These are phyloP conservation scores for Saiga tatarica DNA, from an alignment of 2,113 vertebrate genomes.

Conservation along the genomic window DNA sequence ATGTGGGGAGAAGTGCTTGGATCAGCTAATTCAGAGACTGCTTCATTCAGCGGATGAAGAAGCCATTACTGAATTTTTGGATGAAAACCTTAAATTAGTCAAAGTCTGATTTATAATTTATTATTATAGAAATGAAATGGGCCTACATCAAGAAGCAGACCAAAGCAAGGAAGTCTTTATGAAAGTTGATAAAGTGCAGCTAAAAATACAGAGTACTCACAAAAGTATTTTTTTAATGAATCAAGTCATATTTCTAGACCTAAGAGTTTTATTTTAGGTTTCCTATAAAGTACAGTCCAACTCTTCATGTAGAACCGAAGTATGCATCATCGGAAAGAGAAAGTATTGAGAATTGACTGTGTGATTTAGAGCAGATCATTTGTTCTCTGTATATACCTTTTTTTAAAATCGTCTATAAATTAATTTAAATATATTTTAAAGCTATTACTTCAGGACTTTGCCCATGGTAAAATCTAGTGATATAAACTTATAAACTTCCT, in stretches of 20 bases:
- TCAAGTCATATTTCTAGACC: neutral
- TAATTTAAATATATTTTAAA: neutral
- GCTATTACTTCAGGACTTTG: neutral
- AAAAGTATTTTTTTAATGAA: conserved; percentile 20
- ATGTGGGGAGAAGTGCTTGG: conserved; percentile 86
- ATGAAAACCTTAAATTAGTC: conserved; percentile 75
- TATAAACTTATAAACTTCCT: neutral
- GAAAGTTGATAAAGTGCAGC: neutral
- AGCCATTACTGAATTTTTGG: conserved; percentile 85
- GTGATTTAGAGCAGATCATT: neutral
- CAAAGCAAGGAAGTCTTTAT: conserved; percentile 10
- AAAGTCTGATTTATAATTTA: conserved; percentile 45
- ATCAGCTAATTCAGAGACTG: conserved; percentile 87
- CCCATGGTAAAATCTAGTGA: neutral
- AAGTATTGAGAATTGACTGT: neutral
- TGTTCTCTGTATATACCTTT: neutral
- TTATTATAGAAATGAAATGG: conserved; percentile 52
- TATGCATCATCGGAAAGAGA: neutral
- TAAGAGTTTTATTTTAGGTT: conserved; percentile 15
- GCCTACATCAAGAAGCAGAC: neutral
- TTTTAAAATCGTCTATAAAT: neutral
- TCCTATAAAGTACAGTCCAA: neutral
- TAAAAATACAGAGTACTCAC: neutral
- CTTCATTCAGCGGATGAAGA: conserved; percentile 85
- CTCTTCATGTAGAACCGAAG: conserved; percentile 1